phyloP scores from a whole-genome alignment of 2,797 vertebrate species.

The Phylloscopus collybita region DNA sequence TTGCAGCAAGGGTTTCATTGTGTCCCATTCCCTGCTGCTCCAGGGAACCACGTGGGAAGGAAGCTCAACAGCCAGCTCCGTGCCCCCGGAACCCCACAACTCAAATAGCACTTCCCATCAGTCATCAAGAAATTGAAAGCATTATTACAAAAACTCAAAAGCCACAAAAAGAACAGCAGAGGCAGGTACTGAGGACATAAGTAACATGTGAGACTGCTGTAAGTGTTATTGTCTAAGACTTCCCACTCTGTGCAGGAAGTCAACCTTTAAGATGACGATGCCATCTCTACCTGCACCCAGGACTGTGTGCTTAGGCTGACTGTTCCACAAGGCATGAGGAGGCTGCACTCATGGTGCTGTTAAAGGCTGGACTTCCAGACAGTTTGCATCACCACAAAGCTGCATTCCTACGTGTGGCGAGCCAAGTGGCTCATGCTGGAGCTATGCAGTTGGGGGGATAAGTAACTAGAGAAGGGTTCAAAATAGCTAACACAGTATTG shows the following conservation, averaged over 20 bases:
- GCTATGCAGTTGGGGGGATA: background rate
- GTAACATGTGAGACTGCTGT: background rate
- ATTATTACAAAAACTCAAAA: background rate
- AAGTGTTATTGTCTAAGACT: background rate
- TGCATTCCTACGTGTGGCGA: background rate
- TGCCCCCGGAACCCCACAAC: background rate
- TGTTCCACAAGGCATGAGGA: background rate
- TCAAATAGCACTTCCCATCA: fast-evolving
- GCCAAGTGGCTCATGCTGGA: background rate
- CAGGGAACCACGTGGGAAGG: background rate
- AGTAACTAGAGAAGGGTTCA: background rate
- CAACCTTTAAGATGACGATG: background rate
- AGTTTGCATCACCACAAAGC: background rate
- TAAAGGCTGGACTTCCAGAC: background rate
- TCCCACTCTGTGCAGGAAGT: background rate
- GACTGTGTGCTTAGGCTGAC: background rate
- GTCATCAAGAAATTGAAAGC: background rate
- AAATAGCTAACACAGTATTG: background rate
- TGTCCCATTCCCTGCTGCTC: background rate
- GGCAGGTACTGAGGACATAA: background rate
- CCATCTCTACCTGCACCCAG: background rate
- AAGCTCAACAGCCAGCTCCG: background rate
- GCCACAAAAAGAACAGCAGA: background rate
- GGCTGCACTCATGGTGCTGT: background rate
- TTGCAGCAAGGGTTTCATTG: fast-evolving